Base-by-base conservation (phyloP, 2,797 vertebrate genomes). In the Naso thynnoides region DNA sequence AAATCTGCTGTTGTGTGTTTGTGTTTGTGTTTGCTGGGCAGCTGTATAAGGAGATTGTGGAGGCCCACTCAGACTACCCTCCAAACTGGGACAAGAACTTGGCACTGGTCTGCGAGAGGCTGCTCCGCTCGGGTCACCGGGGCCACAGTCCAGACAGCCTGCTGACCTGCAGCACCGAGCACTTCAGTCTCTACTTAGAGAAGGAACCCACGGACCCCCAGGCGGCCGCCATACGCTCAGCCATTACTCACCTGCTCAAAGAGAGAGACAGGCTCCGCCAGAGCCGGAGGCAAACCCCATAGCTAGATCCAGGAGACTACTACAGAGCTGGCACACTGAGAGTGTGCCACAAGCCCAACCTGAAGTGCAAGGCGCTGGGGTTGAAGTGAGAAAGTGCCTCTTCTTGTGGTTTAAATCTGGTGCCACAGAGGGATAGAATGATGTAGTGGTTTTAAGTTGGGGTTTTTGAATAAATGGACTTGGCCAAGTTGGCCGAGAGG, bases 71-170 rank as follows among this genome's bases (percentile, higher is more conserved):
- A 57, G 78, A 93, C 78, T 97, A 98, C 89, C 98, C 98, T 0
- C 90, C 96, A 68, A 99, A 98, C 82, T 99, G 98, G 98, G 97
- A 99, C 94, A 99, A 98, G 90, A 99, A 99, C 94, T 95, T 97
- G 2, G 98, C 97, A 24, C 95, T 99, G 33, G 96, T 96, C 56
- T 97, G 97, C 0, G 97, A 99, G 93, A 93, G 96, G 86, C 93
- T 98, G 90, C 91, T 99, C 47, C 96, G 89, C 75, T 94, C 94
- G 0, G 92, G 57, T 33, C 89, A 85, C 21, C 57, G 52, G 42
- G 86, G 86, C 26, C 60, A 89, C 76, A 91, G 94, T 62, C 93
- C 95, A 0, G 94, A 97, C 82, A 67, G 14, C 61, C 90, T 99
- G 82, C 90, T 99, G 78, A 95, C 92, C 0, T 95, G 97, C 53